A percentile compares a stretch with the other conserved stretches of the same genome.
Conservation (phyloP, 2,113 vertebrate genomes). For the Hiodon tergisus region DNA sequence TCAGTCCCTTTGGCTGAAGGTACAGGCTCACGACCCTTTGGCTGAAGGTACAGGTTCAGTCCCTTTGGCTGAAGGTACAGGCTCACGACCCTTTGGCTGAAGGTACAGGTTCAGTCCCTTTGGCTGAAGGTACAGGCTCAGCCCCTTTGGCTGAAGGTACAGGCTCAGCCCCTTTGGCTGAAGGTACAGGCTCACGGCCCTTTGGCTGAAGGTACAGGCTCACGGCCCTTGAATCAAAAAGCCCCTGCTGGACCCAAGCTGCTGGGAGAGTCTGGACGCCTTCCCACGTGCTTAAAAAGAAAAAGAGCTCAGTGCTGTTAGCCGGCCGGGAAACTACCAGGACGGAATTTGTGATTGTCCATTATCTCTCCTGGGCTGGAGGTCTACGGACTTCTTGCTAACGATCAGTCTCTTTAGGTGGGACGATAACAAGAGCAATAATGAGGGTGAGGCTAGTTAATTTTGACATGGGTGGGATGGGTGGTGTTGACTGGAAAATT, state of each 20-base stretch:
- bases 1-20: too few species aligned
- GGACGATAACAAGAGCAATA: conserved; percentile 20
- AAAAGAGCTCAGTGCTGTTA: conserved; percentile 4
- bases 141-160: not conserved
- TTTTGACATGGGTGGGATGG: conserved; percentile 19
- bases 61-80: too few species aligned
- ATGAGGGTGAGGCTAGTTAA: conserved; percentile 23
- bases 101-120: not conserved
- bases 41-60: too few species aligned
- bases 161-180: not conserved
- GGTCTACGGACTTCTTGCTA: conserved; percentile 21
- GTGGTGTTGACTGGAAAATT: conserved; percentile 12
- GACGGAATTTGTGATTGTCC: conserved; percentile 37
- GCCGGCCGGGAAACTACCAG: conserved; percentile 24
- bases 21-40: too few species aligned
- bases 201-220: too few species aligned
- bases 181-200: too few species aligned
- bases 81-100: too few species aligned
- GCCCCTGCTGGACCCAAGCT: not conserved
- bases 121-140: not conserved
- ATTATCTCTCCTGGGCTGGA: conserved; percentile 36
- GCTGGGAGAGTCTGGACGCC: not conserved
- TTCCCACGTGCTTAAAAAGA: conserved; percentile 24
- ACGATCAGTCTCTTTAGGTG: conserved; percentile 39
- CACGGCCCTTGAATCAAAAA: too few species aligned